A percentile compares a stretch with the other conserved stretches of the same genome.
Evolutionary conservation across 2,888 invertebrate species (phyloP).

Genomic region (Apomyelois bistriatella): DNA sequence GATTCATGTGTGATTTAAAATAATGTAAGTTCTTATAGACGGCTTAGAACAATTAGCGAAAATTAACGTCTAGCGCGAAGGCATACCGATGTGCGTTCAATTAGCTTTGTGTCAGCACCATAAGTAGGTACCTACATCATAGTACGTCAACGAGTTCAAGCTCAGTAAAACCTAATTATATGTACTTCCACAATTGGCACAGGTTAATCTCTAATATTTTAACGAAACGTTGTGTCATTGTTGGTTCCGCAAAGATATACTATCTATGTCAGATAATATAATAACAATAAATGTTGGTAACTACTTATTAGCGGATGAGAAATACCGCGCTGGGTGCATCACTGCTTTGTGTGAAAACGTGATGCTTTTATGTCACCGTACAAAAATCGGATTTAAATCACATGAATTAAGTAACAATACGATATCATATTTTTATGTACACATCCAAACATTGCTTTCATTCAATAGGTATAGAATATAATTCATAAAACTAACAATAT

Average conservation of each 20-base stretch:
- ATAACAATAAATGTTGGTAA: constrained; percentile 38
- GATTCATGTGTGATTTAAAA: not conserved
- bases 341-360: constrained; percentile 31
- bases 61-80: not conserved
- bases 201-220: constrained; percentile 12
- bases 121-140: no score
- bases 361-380: constrained; percentile 46
- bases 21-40: not conserved
- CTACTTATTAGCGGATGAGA: constrained; percentile 30
- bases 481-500: constrained; percentile 43
- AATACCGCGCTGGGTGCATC: constrained; percentile 31
- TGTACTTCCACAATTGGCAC: constrained; percentile 12
- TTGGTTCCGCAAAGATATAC: not conserved
- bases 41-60: not conserved
- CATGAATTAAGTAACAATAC: constrained; percentile 69
- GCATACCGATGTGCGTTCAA: constrained; percentile 20
- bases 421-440: constrained; percentile 63
- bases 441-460: constrained; percentile 68
- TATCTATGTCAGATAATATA: constrained; percentile 14
- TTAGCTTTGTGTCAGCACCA: constrained; percentile 19
- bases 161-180: not conserved
- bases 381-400: constrained; percentile 60
- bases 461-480: constrained; percentile 44
- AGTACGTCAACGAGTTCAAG: constrained; percentile 13
- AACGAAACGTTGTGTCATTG: constrained; percentile 3